Evolutionary conservation across 2,797 vertebrate species (phyloP), one percentile per base, ranked within the genome.

Genomic region (Microchirus variegatus): DNA sequence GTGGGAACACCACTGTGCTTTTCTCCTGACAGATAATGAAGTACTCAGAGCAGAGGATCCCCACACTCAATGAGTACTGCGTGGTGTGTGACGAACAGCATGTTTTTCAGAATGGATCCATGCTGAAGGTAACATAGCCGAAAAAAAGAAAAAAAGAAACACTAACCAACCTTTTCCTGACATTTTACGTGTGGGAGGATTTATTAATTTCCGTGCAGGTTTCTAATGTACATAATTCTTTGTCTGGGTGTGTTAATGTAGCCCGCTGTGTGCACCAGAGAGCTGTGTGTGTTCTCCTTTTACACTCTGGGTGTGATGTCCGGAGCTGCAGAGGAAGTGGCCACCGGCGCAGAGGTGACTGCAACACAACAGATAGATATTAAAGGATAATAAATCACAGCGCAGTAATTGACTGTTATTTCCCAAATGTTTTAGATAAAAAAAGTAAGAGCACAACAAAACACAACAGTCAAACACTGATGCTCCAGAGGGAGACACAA

Each of bases 281-380:
- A 99, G 73, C 92, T 99, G 72, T 99, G 97, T 0, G 97, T 99
- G 78, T 99, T 98, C 90, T 99, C 97, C 75, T 99, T 99, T 90
- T 98, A 98, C 92, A 98, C 97, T 0, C 88, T 99, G 92, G 97
- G 97, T 2, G 97, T 99, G 84, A 99, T 99, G 97, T 99, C 97
- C 0, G 97, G 97, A 11, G 97, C 97, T 0, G 97, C 97, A 0
- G 97, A 99, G 84, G 97, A 99, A 84, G 97, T 99, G 78, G 97
- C 97, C 74, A 99, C 97, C 0, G 97, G 97, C 46, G 97, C 97
- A 0, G 97, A 99, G 96, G 97, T 98, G 89, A 91, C 47, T 18
- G 36, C 41, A 61, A 22, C 44, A 50, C 17, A 47, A 36, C 26
- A 55, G 1, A 63, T 11, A 45, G n/a, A 63, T 11, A 45, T 15